phyloP scores from a whole-genome alignment of 2,888 invertebrate genomes.

The Caenorhabditis sp. region DNA sequence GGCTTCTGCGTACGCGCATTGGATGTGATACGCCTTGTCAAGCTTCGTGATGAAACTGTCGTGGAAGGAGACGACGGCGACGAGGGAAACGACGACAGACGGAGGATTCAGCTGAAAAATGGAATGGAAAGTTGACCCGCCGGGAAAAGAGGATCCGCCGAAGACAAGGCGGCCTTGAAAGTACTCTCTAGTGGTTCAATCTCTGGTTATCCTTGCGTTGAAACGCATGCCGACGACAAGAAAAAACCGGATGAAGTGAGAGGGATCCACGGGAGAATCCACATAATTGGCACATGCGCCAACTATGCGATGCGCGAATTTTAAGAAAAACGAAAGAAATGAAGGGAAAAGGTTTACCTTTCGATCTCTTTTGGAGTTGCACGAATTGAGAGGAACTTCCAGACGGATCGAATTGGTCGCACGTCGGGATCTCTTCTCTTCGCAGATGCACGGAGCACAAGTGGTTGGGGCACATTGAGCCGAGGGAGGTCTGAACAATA shows the following conservation, averaged over 20 bases:
- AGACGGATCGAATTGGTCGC: conserved; percentile 69
- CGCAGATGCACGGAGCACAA: conserved; percentile 54
- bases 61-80: conserved; percentile 78
- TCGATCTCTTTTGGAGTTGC: conserved; percentile 76
- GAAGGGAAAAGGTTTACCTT: conserved; percentile 59
- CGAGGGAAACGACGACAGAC: conserved; percentile 75
- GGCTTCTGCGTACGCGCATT: conserved; percentile 75
- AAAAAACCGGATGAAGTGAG: conserved; percentile 29
- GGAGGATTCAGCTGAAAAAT: conserved; percentile 73
- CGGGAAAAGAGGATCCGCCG: too few relatives aligned
- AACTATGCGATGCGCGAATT: conserved; percentile 15
- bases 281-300: conserved; percentile 34
- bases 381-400: conserved; percentile 72
- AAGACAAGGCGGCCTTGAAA: conserved; percentile 50
- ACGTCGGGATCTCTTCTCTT: conserved; percentile 42
- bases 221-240: conserved; percentile 27
- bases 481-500: not conserved
- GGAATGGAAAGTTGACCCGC: not conserved
- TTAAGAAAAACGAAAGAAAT: not conserved
- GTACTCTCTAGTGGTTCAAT: conserved; percentile 34
- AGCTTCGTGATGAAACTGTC: conserved; percentile 77
- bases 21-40: conserved; percentile 77
- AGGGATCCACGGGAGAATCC: not conserved
- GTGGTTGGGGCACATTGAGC: conserved; percentile 20
- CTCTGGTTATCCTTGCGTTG: conserved; percentile 19